phyloP scores from a whole-genome alignment of 1,140 invertebrate species.

The Drosophila ficusphila region DNA sequence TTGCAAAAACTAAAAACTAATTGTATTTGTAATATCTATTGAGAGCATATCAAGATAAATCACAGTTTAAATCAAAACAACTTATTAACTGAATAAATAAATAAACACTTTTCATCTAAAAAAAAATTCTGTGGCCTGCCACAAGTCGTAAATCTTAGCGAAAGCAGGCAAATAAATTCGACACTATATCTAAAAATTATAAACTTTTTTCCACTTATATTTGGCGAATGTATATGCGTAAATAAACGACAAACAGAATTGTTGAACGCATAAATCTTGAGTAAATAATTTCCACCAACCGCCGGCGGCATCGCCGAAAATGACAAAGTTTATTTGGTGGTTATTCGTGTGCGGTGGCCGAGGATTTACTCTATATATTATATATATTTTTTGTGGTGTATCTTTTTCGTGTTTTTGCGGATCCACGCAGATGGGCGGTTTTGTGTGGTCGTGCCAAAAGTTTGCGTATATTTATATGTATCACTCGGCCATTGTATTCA shows the following conservation, averaged over 20 bases:
- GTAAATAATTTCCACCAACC: slow-evolving; percentile 45
- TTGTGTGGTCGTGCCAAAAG: slow-evolving; percentile 45
- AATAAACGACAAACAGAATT: slow-evolving; percentile 12
- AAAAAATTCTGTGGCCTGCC: slow-evolving; percentile 56
- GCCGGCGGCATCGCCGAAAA: slow-evolving; percentile 34
- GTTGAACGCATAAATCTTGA: slow-evolving; percentile 55
- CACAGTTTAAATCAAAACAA: neutral
- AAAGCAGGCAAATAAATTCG: slow-evolving; percentile 23
- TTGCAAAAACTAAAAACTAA: neutral
- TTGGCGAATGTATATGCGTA: neutral
- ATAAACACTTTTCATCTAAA: slow-evolving; percentile 22
- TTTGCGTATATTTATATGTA: slow-evolving; percentile 8
- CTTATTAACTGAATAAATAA: slow-evolving; percentile 5
- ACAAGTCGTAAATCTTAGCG: slow-evolving; percentile 63
- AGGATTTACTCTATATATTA: slow-evolving; percentile 24
- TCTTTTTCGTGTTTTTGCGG: slow-evolving; percentile 19
- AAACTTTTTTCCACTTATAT: slow-evolving; percentile 4
- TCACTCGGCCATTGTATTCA: slow-evolving; percentile 6
- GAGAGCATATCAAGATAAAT: neutral
- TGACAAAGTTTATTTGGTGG: slow-evolving; percentile 65
- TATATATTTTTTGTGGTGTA: slow-evolving; percentile 4
- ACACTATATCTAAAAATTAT: slow-evolving; percentile 27
- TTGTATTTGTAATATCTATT: neutral
- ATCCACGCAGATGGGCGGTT: slow-evolving; percentile 41
- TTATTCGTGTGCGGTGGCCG: slow-evolving; percentile 34